Evolutionary conservation across 2,797 vertebrate species (phyloP), one percentile per base, ranked within the genome.

Genomic region (Rhodeus uyekii): DNA sequence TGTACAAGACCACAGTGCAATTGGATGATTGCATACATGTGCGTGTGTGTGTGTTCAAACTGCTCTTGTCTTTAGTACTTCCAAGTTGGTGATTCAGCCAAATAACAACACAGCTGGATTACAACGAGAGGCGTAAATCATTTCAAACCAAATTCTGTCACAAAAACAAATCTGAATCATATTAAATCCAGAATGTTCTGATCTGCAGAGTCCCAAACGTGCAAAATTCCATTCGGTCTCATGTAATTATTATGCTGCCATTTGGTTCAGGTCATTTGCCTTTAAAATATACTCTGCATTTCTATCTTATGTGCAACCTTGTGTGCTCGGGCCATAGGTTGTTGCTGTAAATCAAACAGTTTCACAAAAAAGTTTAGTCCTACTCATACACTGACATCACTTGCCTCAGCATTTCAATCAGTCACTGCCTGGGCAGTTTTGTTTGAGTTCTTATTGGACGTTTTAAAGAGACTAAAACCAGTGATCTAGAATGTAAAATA

Each of bases 11-110:
- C 80, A 36, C 68, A 44, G 19, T 36, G 38, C 60, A 69, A 69
- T 80, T 84, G 76, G 81, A 64, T 87, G 63, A 50, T 84, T 64
- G 72, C 68, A n/a, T 53, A 55, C 82, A 78, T 85, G 72, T 76
- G 78, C 80, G 86, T 85, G 85, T 89, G 87, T 89, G 87, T 87
- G 84, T 86, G 19, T 71, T 81, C 68, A 72, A 65, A 63, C 34
- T 7, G 29, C 32, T 58, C 42, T 34, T 71, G 72, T 79, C 63
- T 75, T 48, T 73, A 71, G 58, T 74, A 58, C 38, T 76, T 55
- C 64, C 50, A 69, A 76, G 60, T 76, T 50, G 22, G 34, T 10
- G 39, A 83, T 67, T 78, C 58, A 65, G 86, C 84, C 78, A 82
- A 80, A 84, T 83, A 76, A 78, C 39, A 82, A 42, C 83, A 81